Percentiles rank a stretch among this genome's conserved stretches.
Conservation (phyloP, 2,888 invertebrate species). For the Xestia ashworthii region DNA sequence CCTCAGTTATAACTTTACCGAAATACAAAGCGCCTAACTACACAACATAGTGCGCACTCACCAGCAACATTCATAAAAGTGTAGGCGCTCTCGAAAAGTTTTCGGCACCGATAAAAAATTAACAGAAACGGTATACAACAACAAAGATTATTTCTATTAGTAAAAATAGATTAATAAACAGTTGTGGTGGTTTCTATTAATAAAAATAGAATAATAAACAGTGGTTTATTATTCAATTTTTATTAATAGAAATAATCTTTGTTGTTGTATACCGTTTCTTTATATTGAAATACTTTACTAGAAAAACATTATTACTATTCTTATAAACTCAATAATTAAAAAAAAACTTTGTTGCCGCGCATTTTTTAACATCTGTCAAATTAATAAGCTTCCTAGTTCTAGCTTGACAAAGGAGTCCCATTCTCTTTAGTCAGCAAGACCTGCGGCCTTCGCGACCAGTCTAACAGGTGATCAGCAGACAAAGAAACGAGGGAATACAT, state of each 20-base stretch:
- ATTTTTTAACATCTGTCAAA: neutral
- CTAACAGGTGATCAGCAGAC: conserved; percentile 46
- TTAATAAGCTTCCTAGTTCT: conserved; percentile 50
- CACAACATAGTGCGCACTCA: neutral
- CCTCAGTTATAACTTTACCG: too few species aligned
- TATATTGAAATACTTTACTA: too few species aligned
- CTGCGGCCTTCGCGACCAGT: conserved; percentile 53
- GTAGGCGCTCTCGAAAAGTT: conserved; percentile 24
- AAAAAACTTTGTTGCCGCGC: neutral
- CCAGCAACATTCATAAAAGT: conserved; percentile 3
- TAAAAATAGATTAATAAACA: neutral
- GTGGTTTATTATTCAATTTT: too few species aligned
- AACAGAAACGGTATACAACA: neutral
- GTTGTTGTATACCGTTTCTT: too few species aligned
- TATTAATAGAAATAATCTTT: too few species aligned
- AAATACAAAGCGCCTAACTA: conserved; percentile 34
- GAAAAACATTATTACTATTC: neutral
- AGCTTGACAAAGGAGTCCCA: conserved; percentile 55
- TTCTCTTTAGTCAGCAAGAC: conserved; percentile 44
- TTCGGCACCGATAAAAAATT: neutral
- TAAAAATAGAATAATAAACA: too few species aligned
- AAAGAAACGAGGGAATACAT: conserved; percentile 53
- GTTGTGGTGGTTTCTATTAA: too few species aligned
- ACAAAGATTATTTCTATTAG: neutral
- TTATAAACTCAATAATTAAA: neutral